Base-by-base conservation (phyloP, 2,888 invertebrate genomes). In the Tenthredo distinguenda region DNA sequence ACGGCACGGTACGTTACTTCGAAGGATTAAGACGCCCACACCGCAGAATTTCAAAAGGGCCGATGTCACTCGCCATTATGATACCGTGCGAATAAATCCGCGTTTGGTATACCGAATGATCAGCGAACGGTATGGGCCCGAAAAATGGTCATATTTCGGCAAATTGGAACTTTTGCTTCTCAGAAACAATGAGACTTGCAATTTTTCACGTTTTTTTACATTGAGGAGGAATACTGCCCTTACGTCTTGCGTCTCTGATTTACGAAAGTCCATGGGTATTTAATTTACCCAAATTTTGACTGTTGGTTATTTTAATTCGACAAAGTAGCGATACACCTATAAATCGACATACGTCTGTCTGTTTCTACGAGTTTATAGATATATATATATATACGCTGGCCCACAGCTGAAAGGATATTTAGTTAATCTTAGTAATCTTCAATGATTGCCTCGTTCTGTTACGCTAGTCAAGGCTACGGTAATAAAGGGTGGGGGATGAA, bases 371-470 rank as follows among this genome's bases (percentile, higher is more conserved):
- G 40, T 77, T 26, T 47, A 9, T 10, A 31, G 18, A 58, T 62
- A 26, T 26, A 62, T 26, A 58, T 21, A 9, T 58, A 62, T 62
- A 26, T 12, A 62, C 12, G 21, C 34, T 21, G 21, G 43, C 7
- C 77, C 68, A 12, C 55, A 77, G 77, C 77, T 82, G 82, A 68
- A 86, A 85, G 89, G 88, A 90, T 89, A 87, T 88, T 77, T 88
- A 86, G 87, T 89, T 91, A 90, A 90, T 91, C 90, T 90, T 88
- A 89, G 89, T 90, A 89, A 91, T 90, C 88, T 90, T 89, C 88
- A 86, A 79, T 86, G 89, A 87, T 88, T 90, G 88, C 82, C 79
- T 15, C 50, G 85, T 68, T 85, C 55, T 84, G 21, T 26, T 37
- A 47, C 55, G 72, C 58, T n/a, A 72, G 84, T 84, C 84, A 47